Base-by-base conservation (phyloP, 1,140 invertebrate species). In the Drosophila teissieri region DNA sequence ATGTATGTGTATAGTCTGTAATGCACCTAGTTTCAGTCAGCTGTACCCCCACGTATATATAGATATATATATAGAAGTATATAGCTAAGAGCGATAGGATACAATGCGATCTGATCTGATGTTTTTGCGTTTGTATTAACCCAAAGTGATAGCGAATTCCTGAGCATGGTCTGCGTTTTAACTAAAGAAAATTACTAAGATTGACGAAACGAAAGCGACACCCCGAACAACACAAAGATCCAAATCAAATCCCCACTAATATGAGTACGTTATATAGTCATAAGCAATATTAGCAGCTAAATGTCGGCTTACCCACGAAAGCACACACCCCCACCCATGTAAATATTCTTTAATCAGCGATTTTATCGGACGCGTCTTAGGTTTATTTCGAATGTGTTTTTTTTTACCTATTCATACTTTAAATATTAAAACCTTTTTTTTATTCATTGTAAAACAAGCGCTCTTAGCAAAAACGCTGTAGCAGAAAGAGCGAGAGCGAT, bases 261-360 rank as follows among this genome's bases (percentile, higher is more conserved):
- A 88, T 80, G 65, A 83, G 79, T 86, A 86, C 72, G 83, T 88
- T 88, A 88, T 83, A 83, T 88, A 88, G 83, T 88, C 79, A 89
- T 88, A 88, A 88, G 83, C 83, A 88, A 88, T 86, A 83, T 83
- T 88, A 88, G 83, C 75, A 86, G 77, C 65, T 84, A 83, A 79
- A 76, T 57, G 64, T 70, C 58, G 61, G 61, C 64, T 78, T 72
- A 53, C 44, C 46, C 54, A 46, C 56, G 49, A 62, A 68, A 72
- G 69, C 15, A 61, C 54, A 64, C 58, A 64, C 64, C 65, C 54
- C 40, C 19, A 19, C 19, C 19, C 19, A 19, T 84, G 80, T 84
- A 84, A 52, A 84, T 84, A 84, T 84, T 76, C 78, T 83, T 85
- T 84, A 69, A 73, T 73, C 58, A 73, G 78, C 81, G 81, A 84